Base-by-base conservation (phyloP, 2,113 vertebrate species). In the Amia ocellicauda region DNA sequence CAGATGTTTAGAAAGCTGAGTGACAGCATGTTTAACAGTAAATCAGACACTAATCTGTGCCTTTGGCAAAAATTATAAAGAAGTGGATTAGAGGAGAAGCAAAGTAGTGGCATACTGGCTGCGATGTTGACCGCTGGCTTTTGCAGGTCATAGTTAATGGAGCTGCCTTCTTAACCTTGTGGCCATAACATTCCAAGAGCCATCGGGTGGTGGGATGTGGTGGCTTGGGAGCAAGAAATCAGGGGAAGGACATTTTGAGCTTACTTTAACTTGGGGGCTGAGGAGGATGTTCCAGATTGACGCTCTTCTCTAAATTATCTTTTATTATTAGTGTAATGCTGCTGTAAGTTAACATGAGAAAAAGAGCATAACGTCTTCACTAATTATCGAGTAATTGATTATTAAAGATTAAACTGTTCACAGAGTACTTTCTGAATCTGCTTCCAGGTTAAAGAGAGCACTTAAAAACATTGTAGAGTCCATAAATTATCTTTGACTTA, bases 101-200 rank as follows among this genome's bases (percentile, higher is more conserved):
- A n/a, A n/a, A n/a, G 68, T 70, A 24, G 64, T 67, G 60, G 69
- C 77, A 61, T 50, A 51, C 66, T 72, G 71, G 40, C 55, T 74
- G 80, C 73, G 70, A 82, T 69, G 61, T 67, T 78, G 78, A 73
- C 73, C 78, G 69, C 82, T 82, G 77, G 74, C 69, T 69, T 80
- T 85, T 82, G 79, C 85, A 87, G 76, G 68, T 81, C 83, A 75
- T 83, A 83, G 86, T 85, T 85, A 84, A 86, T 87, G 82, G 75
- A 17, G 59, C 72, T 76, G 78, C 78, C 81, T 83, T 79, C 78
- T 83, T 83, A 88, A 86, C 78, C 75, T 85, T 58, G 0, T 82
- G 82, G 78, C 72, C 65, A 83, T 74, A 81, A 76, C 82, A 86
- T 87, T 89, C 78, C 83, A 85, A 31, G 68, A 83, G 75, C 74